Evolutionary conservation across 92 coral and sea anemone species (phyloP), one percentile per base, ranked within the genome.

Genomic region (Epizoanthus illoricatus): DNA sequence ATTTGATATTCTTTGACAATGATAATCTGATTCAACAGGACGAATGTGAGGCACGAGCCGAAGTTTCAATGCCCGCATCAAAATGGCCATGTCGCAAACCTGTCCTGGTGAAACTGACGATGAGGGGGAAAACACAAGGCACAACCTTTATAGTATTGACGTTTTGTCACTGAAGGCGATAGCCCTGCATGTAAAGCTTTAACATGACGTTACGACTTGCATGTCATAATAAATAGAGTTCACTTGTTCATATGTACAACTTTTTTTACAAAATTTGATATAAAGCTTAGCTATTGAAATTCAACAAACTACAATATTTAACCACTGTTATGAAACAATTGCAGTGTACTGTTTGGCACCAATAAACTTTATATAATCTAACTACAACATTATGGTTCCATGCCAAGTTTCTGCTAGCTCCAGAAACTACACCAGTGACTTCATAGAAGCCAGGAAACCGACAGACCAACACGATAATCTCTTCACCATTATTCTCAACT

Each of bases 141-240:
- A 49, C 5, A 19, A 18, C 57, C 74, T 1, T n/a, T n/a, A n/a
- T 45, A 42, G 9, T 13, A 73, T 12, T 15, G 24, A 57, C 36
- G 43, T 24, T 42, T 64, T 5, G 58, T 64, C 59, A 21, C 81
- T 76, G 8, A 61, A 41, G 70, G 45, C 16, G 64, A 76, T 76
- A 57, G 52, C n/a, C 42, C 23, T n/a, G n/a, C n/a, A n/a, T n/a
- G n/a, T n/a, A n/a, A n/a, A 42, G 42, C 74, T 70, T 70, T 12
- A 18, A 75, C 33, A 49, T 57, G 65, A 20, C 41, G 47, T 59
- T 63, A 63, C 58, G 10, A 78, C 82, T 75, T 43, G 82, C 41
- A 64, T 78, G 60, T 63, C 66, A 47, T 74, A 78, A 78, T 78
- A 78, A 78, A 78, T 78, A 78, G 19, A 39, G 81, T 76, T 76